Base-by-base conservation (phyloP, 1,140 invertebrate species). In the Drosophila tani region DNA sequence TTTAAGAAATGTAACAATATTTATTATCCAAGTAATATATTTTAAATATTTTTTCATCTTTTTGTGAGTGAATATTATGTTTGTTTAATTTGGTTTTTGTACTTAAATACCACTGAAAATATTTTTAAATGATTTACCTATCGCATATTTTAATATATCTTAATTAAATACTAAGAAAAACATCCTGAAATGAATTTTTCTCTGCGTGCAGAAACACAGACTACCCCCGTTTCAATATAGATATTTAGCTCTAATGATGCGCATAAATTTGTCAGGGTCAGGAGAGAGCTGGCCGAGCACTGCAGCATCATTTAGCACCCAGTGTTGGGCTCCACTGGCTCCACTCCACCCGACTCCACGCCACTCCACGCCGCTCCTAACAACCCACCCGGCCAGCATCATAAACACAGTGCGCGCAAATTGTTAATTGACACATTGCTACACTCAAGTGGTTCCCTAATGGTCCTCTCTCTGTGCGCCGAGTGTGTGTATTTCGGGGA, bases 391-490 rank as follows among this genome's bases (percentile, higher is more conserved):
- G 21, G 21, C 49, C 50, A 65, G 32, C 57, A 46, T 67, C 74
- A 64, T 76, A 75, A 69, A 83, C 81, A 82, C 70, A 74, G 76
- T 84, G 73, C 50, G 78, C 78, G 74, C 73, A 77, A 81, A 85
- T 74, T 84, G 78, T 81, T 84, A 84, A 85, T 85, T 85, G 81
- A 84, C 81, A 84, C 81, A 81, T 81, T 81, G 82, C 55, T 53
- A 80, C 64, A 85, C 62, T 71, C 77, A 67, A 81, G 78, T 71
- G 69, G 53, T 73, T 57, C 68, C 70, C 70, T 60, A 73, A 73
- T 73, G 68, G 53, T 73, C 53, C 45, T 58, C 41, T 24, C 46
- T 27, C 32, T 8, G 21, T 17, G 19, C 9, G 6, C 19, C 27
- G 15, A 32, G 19, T 35, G 19, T 46, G 21, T 46, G 21, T 66